Evolutionary conservation across 2,888 invertebrate genomes (phyloP).

Genomic region (Allacma fusca): DNA sequence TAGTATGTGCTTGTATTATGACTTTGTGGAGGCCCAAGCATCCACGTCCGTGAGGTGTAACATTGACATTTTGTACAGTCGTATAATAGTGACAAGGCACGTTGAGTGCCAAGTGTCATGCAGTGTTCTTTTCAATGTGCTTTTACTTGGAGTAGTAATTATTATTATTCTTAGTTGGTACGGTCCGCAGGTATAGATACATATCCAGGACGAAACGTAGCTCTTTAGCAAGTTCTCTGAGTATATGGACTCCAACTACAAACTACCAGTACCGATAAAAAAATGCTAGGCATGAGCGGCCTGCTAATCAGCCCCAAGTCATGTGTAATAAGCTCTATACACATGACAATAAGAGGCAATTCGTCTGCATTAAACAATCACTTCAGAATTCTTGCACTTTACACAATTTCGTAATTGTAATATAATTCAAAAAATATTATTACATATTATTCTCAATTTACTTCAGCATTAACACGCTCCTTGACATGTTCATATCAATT

Average conservation of each 20-base stretch:
- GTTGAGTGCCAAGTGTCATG: background rate
- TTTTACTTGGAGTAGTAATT: background rate
- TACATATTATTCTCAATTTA: background rate
- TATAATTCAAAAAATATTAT: background rate
- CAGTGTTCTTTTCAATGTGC: background rate
- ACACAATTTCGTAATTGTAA: conserved; percentile 3
- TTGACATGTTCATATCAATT: background rate
- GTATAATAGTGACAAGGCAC: background rate
- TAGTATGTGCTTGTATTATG: background rate
- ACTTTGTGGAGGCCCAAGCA: background rate
- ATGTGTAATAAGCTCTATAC: background rate
- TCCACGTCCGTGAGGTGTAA: conserved; percentile 25
- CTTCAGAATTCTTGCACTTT: no score
- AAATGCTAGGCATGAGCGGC: background rate
- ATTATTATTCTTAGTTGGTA: background rate
- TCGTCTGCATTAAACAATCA: no score
- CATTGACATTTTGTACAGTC: conserved; percentile 30
- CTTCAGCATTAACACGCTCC: background rate
- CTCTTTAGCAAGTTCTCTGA: background rate
- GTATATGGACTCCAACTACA: no score
- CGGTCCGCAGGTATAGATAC: no score
- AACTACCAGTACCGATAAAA: background rate
- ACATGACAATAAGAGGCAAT: background rate
- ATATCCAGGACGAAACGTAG: background rate
- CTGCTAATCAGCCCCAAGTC: conserved; percentile 3